A percentile compares a stretch with the other conserved stretches of the same genome.
Evolutionary conservation across 2,113 vertebrate species (phyloP).

Genomic region (Heteronetta atricapilla): DNA sequence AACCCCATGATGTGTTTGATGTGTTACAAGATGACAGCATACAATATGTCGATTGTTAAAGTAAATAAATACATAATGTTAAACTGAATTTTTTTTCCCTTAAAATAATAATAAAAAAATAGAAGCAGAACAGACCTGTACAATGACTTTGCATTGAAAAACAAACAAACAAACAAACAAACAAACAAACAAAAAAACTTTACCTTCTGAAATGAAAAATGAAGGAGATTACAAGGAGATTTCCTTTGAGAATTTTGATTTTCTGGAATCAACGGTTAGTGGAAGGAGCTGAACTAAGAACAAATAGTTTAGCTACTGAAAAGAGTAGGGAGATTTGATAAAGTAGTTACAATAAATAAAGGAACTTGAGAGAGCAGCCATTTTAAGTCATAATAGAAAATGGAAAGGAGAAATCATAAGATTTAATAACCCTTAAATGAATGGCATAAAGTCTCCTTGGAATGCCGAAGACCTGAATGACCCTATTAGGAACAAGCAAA

Average conservation of each 20-base stretch:
- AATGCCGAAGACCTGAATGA: constrained; percentile 14
- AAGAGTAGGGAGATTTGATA: neutral
- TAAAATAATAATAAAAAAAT: neutral
- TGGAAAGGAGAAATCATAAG: neutral
- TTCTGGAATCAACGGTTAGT: neutral
- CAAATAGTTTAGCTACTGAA: neutral
- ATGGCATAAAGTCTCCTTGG: neutral
- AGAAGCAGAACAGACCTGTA: neutral
- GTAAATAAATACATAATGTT: neutral
- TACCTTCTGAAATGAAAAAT: neutral
- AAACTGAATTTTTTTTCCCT: neutral
- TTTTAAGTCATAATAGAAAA: constrained; percentile 19
- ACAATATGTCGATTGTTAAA: neutral
- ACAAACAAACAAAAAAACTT: too few species aligned
- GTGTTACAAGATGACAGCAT: neutral
- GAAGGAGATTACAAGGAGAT: neutral
- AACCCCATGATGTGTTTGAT: neutral
- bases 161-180: too few species aligned
- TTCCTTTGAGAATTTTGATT: neutral
- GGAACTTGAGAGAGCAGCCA: neutral
- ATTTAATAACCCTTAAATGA: constrained; percentile 20
- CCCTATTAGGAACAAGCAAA: neutral
- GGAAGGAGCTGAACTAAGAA: neutral
- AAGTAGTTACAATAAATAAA: neutral
- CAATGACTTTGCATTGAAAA: neutral